Percentiles rank a stretch among this genome's conserved stretches.
Conservation (phyloP, 2,888 invertebrate species). For the Drosophila kanekoi region DNA sequence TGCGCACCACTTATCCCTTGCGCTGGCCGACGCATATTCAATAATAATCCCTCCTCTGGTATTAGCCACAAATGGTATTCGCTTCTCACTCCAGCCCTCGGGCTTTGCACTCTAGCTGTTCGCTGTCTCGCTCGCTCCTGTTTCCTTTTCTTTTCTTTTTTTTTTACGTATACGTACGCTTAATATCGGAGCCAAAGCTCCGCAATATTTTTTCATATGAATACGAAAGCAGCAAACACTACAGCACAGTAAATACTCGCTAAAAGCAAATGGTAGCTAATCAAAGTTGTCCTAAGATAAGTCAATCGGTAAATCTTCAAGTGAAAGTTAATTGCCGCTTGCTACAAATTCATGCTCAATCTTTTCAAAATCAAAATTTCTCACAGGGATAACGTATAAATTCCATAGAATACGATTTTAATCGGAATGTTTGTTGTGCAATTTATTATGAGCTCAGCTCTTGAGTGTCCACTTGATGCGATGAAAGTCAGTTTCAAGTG, state of each 20-base stretch:
- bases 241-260: constrained; percentile 29
- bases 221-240: constrained; percentile 31
- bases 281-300: no score
- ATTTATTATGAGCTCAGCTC: constrained; percentile 26
- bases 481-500: constrained; percentile 16
- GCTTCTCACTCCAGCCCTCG: background rate
- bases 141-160: background rate
- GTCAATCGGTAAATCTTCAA: no score
- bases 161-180: constrained; percentile 17
- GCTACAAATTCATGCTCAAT: no score
- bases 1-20: constrained; percentile 37
- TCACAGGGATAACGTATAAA: background rate
- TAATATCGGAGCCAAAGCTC: constrained; percentile 37
- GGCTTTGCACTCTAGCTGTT: background rate
- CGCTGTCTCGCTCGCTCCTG: background rate
- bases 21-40: constrained; percentile 43
- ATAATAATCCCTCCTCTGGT: constrained; percentile 51
- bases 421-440: constrained; percentile 11
- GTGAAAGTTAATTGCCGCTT: no score
- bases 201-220: constrained; percentile 38
- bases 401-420: constrained; percentile 3
- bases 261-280: background rate
- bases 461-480: constrained; percentile 15
- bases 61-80: constrained; percentile 46
- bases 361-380: no score